phyloP scores from a whole-genome alignment of 2,113 vertebrate genomes.

The Chroicocephalus ridibundus region DNA sequence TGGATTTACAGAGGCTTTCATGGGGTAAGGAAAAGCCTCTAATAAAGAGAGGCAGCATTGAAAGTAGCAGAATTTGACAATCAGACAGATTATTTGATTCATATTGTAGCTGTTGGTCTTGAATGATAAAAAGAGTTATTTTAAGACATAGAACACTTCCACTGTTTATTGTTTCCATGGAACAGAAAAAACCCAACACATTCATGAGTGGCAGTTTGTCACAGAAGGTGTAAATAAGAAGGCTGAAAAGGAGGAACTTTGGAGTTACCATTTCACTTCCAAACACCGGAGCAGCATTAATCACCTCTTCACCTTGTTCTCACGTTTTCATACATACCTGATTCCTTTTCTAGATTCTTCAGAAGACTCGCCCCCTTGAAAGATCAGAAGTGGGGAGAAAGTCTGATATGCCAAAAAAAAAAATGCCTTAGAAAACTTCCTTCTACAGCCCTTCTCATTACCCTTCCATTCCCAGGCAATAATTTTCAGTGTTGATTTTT shows the following conservation, averaged over 20 bases:
- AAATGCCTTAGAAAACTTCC: not conserved
- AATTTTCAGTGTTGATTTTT: not conserved
- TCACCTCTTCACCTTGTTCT: not conserved
- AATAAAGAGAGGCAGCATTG: not conserved
- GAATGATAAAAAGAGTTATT: not conserved
- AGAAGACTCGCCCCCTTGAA: not conserved
- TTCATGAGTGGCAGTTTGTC: not conserved
- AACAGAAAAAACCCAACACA: fast-evolving
- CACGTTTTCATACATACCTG: not conserved
- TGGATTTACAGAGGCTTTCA: not conserved
- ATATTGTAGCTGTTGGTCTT: not conserved
- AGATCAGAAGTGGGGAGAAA: not conserved
- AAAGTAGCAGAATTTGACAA: not conserved
- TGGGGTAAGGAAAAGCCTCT: not conserved
- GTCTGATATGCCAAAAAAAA: not conserved
- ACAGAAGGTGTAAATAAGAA: not conserved
- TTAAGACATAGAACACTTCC: not conserved
- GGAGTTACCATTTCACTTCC: not conserved
- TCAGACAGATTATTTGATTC: not conserved
- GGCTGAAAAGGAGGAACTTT: not conserved
- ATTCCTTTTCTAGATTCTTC: not conserved
- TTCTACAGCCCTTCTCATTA: not conserved
- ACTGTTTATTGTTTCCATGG: not conserved
- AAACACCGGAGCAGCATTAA: not conserved
- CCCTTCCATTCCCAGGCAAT: not conserved